Base-by-base conservation (phyloP, 2,888 invertebrate species). In the Stramonita haemastoma region DNA sequence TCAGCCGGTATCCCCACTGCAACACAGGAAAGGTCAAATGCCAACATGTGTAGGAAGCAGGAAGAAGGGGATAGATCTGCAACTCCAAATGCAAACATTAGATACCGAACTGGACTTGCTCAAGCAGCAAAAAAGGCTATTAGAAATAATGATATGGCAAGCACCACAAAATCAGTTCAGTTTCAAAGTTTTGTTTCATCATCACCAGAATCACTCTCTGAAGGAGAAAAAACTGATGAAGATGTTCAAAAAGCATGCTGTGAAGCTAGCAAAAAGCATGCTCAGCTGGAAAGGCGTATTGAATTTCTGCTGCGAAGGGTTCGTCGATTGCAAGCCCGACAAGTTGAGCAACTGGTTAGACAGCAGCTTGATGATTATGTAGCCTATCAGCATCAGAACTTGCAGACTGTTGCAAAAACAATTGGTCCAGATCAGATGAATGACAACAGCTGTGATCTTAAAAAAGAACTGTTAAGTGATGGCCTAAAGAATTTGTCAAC, bases 331-430 rank as follows among this genome's bases (percentile, higher is more conserved):
- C 98, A 98, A 95, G 97, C 97, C 0, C 97, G 97, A 88, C 96
- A 97, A 70, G 97, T 98, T 95, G 98, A 98, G 11, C 97, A 97
- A 91, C 98, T 98, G 95, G 97, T 97, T 56, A 97, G 98, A 88
- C 97, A 98, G 92, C 98, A 98, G 96, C 97, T 98, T 22, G 97
- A 97, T 36, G 98, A 98, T 11, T 97, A 98, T 89, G 97, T 98
- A 92, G 97, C 98, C 91, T 97, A 97, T 94, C 97, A 97, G 56
- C 97, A 98, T 91, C 94, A 93, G 34, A 94, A 94, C 86, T 92
- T 95, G 46, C 94, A 95, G 90, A 93, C 93, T n/a, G 93, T 94
- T 85, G 94, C 94, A 5, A 94, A 93, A 91, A 92, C 94, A 57
- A 93, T 93, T 66, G 91, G 92, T 73, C 85, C 89, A 56, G 91